Evolutionary conservation across 2,888 invertebrate species (phyloP), one percentile per base, ranked within the genome.

Genomic region (Peribatodes rhomboidaria): DNA sequence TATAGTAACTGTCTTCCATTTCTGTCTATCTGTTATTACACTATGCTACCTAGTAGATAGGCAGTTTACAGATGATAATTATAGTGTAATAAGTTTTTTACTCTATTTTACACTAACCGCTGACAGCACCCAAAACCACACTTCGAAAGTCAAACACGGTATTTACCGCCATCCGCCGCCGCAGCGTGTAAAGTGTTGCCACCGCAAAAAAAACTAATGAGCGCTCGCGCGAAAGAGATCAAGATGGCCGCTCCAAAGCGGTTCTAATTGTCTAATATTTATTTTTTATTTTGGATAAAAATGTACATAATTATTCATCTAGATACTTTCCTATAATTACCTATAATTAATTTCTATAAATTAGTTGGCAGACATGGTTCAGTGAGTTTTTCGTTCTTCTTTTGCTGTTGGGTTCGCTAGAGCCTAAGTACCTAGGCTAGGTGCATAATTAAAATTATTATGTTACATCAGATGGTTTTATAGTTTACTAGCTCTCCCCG

Each of bases 131-230:
- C 60, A 55, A 64, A 62, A 66, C 65, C 27, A 14, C 67, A 62
- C 37, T 55, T 59, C 65, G 57, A 60, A 69, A 69, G 65, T 68
- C 72, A 72, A 67, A 70, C 69, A 69, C 22, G 41, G 59, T 56
- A 68, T 67, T 64, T 71, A 69, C 54, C 57, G 42, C n/a, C 53
- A 55, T 61, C 72, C 72, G 57, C 72, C 68, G 63, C 72, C 72
- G 57, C 72, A 69, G 64, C 69, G 14, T 67, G 71, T 71, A 69
- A 70, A 70, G 67, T 72, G 69, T 71, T 72, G 68, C 71, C 68
- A 68, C 22, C 63, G 56, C 71, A 72, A 72, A 72, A 72, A 72
- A 72, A 72, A 62, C 18, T 68, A 69, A 72, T 67, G 53, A 61
- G 59, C 37, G 55, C 50, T 52, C 67, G 56, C 58, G 63, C 60